These are phyloP conservation scores for Heliconius nattereri DNA, from an alignment of 1,140 invertebrate genomes.

Conservation along the genomic window DNA sequence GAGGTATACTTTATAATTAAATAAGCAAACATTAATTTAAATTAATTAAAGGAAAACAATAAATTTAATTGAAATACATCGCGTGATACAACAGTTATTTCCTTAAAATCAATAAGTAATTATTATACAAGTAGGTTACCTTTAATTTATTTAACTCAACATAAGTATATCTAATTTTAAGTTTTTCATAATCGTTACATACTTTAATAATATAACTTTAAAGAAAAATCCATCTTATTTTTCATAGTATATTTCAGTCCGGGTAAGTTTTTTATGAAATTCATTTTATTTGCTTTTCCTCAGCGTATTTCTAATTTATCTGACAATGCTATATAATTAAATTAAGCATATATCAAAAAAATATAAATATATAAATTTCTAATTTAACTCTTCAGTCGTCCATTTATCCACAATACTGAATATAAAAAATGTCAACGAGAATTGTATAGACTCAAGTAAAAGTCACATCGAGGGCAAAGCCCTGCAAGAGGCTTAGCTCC, in stretches of 20 bases:
- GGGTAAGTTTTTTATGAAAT: no score
- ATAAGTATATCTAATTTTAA: no score
- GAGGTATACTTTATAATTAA: not conserved
- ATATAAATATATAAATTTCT: not conserved
- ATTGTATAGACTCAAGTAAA: not conserved
- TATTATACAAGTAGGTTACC: no score
- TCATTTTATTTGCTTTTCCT: no score
- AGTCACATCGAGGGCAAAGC: slow-evolving; percentile 12
- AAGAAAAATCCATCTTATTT: no score
- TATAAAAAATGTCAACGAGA: not conserved
- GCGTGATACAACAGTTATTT: not conserved
- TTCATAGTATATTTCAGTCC: no score
- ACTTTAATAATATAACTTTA: no score
- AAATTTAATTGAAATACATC: not conserved
- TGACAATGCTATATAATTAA: no score
- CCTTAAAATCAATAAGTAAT: not conserved
- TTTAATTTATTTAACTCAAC: no score
- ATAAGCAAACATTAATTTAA: not conserved
- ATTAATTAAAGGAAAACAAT: not conserved
- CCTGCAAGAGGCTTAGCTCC: not conserved
- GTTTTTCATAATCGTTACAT: no score
- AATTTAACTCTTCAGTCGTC: not conserved
- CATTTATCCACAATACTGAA: not conserved
- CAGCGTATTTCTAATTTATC: no score
- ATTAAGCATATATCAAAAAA: not conserved